A percentile compares a stretch with the other conserved stretches of the same genome.
Conservation (phyloP, 2,888 invertebrate genomes). For the Caenorhabditis sp. region DNA sequence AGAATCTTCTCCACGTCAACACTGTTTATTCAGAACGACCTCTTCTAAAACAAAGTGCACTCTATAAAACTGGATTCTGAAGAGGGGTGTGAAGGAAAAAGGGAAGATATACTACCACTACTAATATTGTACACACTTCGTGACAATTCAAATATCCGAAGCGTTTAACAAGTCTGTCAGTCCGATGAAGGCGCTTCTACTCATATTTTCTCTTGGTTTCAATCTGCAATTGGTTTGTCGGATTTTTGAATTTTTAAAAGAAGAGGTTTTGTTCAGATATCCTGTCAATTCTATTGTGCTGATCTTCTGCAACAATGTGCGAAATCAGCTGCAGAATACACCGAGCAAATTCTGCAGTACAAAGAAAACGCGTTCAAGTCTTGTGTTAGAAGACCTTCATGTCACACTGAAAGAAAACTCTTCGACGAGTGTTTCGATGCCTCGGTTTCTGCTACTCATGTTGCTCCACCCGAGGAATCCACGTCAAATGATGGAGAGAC, state of each 20-base stretch:
- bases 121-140: slow-evolving; percentile 52
- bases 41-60: slow-evolving; percentile 59
- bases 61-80: slow-evolving; percentile 61
- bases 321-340: slow-evolving; percentile 76
- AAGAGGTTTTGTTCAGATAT: slow-evolving; percentile 26
- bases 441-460: slow-evolving; percentile 69
- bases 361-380: slow-evolving; percentile 77
- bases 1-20: slow-evolving; percentile 11
- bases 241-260: neutral
- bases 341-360: slow-evolving; percentile 69
- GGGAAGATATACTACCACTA: slow-evolving; percentile 15
- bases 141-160: slow-evolving; percentile 64
- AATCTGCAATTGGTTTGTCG: slow-evolving; percentile 7
- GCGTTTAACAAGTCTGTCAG: slow-evolving; percentile 25
- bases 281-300: slow-evolving; percentile 74
- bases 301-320: slow-evolving; percentile 79
- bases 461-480: slow-evolving; percentile 15
- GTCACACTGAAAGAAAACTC: slow-evolving; percentile 76
- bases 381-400: slow-evolving; percentile 75
- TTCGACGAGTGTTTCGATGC: slow-evolving; percentile 80
- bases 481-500: slow-evolving; percentile 57
- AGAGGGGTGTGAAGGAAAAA: slow-evolving; percentile 42
- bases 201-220: neutral
- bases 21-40: slow-evolving; percentile 61
- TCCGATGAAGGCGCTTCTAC: slow-evolving; percentile 43